Evolutionary conservation across 1,140 invertebrate genomes (phyloP).

Genomic region (Drosophila jambulina): DNA sequence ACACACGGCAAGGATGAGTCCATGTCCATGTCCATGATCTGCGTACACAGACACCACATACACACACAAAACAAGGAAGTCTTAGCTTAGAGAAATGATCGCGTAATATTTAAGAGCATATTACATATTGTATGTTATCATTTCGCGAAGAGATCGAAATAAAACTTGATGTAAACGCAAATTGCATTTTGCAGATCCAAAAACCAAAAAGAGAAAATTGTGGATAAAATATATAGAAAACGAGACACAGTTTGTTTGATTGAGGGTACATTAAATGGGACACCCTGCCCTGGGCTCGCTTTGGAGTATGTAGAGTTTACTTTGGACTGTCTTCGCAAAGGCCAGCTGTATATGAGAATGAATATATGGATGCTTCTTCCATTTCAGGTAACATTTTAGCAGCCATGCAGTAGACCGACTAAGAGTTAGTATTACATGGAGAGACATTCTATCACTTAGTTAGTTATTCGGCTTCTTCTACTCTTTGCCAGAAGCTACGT

Average conservation of each 20-base stretch:
- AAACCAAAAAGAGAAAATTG: constrained; percentile 52
- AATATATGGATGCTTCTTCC: too few relatives aligned
- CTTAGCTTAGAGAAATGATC: constrained; percentile 55
- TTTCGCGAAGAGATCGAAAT: constrained; percentile 50
- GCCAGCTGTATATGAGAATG: too few relatives aligned
- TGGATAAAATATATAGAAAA: constrained; percentile 72
- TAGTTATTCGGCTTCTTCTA: too few relatives aligned
- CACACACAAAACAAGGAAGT: constrained; percentile 33
- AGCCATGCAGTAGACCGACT: too few relatives aligned
- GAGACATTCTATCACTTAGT: too few relatives aligned
- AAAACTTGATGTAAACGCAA: constrained; percentile 64
- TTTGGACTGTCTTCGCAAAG: too few relatives aligned
- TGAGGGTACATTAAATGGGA: background rate
- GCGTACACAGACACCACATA: background rate
- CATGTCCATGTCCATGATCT: constrained; percentile 9
- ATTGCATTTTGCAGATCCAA: constrained; percentile 65
- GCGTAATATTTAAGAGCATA: constrained; percentile 59
- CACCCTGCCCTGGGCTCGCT: background rate
- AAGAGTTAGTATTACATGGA: too few relatives aligned
- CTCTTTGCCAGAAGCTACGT: too few relatives aligned
- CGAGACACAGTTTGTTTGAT: constrained; percentile 10
- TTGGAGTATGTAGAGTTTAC: too few relatives aligned
- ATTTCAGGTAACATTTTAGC: too few relatives aligned
- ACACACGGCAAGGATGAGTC: constrained; percentile 10
- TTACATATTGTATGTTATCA: constrained; percentile 59